Percentiles rank a stretch among this genome's conserved stretches.
phyloP scores from a whole-genome alignment of 2,797 vertebrate genomes.

The Darevskia nairensis region DNA sequence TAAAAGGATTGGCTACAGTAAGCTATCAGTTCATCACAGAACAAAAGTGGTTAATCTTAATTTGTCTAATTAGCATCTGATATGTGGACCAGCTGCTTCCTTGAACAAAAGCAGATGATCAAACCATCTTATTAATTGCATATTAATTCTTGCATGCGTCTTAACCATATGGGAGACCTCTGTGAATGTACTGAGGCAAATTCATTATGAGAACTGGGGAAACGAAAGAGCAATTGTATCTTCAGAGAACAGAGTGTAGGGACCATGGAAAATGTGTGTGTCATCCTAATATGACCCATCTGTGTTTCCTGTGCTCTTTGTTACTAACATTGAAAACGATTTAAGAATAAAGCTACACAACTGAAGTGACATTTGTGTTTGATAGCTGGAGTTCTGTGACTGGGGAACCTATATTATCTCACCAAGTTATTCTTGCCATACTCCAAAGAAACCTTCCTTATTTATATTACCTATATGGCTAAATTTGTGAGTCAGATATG shows the following conservation, averaged over 20 bases:
- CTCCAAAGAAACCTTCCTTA: neutral
- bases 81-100: slow-evolving; percentile 72
- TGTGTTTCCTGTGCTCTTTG: slow-evolving; percentile 14
- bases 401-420: neutral
- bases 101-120: slow-evolving; percentile 73
- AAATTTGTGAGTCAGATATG: neutral
- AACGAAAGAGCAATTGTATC: slow-evolving; percentile 43
- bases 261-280: slow-evolving; percentile 21
- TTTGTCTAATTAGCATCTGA: slow-evolving; percentile 73
- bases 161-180: slow-evolving; percentile 67
- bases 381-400: neutral
- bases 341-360: slow-evolving; percentile 13
- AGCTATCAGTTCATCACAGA: slow-evolving; percentile 62
- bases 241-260: slow-evolving; percentile 39
- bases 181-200: slow-evolving; percentile 55
- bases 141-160: slow-evolving; percentile 72
- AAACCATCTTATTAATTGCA: slow-evolving; percentile 72
- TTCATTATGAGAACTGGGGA: slow-evolving; percentile 52
- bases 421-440: too few relatives aligned
- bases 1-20: slow-evolving; percentile 54
- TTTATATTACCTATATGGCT: neutral
- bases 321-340: slow-evolving; percentile 21
- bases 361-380: neutral
- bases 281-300: rapidly evolving
- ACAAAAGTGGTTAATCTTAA: slow-evolving; percentile 66